Evolutionary conservation across 2,797 vertebrate species (phyloP).

Genomic region (Enteromius paludinosus): DNA sequence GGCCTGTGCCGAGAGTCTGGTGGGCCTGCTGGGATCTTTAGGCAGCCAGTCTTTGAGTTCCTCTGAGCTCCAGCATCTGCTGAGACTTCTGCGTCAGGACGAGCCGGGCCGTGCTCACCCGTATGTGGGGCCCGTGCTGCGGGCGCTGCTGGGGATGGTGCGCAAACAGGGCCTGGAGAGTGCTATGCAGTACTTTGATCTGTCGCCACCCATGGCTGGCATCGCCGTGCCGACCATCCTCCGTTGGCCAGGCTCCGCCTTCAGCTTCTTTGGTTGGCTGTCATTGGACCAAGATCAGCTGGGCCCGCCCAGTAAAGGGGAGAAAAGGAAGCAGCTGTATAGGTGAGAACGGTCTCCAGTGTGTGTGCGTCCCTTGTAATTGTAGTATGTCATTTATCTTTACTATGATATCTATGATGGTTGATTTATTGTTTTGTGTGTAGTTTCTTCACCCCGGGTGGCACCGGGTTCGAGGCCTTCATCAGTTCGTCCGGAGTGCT

Average conservation of each 20-base stretch:
- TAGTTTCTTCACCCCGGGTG: conserved; percentile 94
- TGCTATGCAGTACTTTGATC: conserved; percentile 94
- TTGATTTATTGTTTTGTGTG: conserved; percentile 1
- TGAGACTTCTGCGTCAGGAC: conserved; percentile 85
- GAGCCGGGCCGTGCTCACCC: conserved; percentile 81
- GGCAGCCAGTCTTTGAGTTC: conserved; percentile 93
- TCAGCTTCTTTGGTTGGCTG: conserved; percentile 93
- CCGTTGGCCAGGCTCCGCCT: conserved; percentile 92
- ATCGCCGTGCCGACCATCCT: conserved; percentile 90
- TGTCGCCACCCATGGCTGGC: conserved; percentile 93
- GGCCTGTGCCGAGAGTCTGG: conserved; percentile 88
- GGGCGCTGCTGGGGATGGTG: conserved; percentile 89
- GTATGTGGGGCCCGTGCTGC: conserved; percentile 82
- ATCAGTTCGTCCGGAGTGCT: conserved; percentile 87
- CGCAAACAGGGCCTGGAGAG: conserved; percentile 91
- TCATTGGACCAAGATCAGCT: conserved; percentile 92
- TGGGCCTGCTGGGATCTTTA: conserved; percentile 87
- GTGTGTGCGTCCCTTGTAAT: neutral
- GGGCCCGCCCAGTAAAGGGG: conserved; percentile 78
- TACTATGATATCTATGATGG: neutral
- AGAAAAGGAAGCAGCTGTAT: conserved; percentile 89
- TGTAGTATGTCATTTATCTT: neutral
- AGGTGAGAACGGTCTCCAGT: conserved; percentile 27
- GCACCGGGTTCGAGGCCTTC: conserved; percentile 96
- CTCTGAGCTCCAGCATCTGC: conserved; percentile 83